A percentile compares a stretch with the other conserved stretches of the same genome.
Evolutionary conservation across 2,113 vertebrate species (phyloP).

Genomic region (Pithys albifrons): DNA sequence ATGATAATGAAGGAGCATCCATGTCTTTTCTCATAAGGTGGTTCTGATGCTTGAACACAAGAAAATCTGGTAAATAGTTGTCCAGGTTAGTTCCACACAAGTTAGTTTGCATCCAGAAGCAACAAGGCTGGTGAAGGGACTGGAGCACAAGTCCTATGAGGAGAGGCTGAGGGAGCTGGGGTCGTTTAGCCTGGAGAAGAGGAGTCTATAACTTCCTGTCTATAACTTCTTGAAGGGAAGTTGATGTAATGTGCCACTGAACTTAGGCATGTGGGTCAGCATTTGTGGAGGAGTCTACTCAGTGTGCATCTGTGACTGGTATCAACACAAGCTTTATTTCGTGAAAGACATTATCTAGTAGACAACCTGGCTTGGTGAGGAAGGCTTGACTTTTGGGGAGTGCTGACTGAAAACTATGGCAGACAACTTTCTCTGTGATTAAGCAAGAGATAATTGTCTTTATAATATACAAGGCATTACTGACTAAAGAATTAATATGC

Average conservation of each 20-base stretch:
- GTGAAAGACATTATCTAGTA: background rate
- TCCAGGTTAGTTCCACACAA: background rate
- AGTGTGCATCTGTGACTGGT: background rate
- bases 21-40: accelerated
- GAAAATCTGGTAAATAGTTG: background rate
- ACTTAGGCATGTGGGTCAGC: background rate
- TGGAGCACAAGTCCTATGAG: too few species aligned
- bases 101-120: background rate
- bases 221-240: too few species aligned
- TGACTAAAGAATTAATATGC: background rate
- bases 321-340: background rate
- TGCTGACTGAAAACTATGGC: background rate
- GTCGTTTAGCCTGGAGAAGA: too few species aligned
- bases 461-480: background rate
- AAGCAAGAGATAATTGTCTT: background rate
- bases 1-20: background rate
- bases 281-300: background rate
- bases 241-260: accelerated
- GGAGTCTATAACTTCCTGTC: too few species aligned
- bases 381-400: background rate
- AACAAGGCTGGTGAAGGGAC: background rate
- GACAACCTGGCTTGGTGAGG: background rate
- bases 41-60: background rate
- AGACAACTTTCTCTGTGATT: background rate
- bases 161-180: too few species aligned